A percentile compares a stretch with the other conserved stretches of the same genome.
phyloP scores from a whole-genome alignment of 1,140 invertebrate species.

The Formica selysi region DNA sequence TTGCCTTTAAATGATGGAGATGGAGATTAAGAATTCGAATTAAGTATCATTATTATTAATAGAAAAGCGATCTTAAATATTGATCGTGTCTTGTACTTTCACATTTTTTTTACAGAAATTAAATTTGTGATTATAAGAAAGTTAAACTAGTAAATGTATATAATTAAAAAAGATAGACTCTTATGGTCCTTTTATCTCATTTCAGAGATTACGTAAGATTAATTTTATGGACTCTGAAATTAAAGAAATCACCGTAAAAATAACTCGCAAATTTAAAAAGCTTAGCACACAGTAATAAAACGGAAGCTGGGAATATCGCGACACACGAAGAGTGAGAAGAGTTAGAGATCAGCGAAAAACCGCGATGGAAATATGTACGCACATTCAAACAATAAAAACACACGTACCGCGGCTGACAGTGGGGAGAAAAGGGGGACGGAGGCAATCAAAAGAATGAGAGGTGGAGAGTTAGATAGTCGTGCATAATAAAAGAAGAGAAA shows the following conservation, averaged over 20 bases:
- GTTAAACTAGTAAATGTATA: no score
- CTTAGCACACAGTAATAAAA: neutral
- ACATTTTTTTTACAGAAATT: no score
- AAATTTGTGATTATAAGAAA: no score
- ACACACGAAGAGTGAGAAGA: neutral
- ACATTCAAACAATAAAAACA: slow-evolving; percentile 12
- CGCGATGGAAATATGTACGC: neutral
- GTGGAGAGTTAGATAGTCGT: slow-evolving; percentile 23
- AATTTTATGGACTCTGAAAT: neutral
- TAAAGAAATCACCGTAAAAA: neutral
- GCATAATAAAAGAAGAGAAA: slow-evolving; percentile 10
- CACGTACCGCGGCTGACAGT: neutral
- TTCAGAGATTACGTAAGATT: neutral
- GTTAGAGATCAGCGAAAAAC: neutral
- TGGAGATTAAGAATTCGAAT: neutral
- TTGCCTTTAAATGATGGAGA: neutral
- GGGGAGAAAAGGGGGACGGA: neutral
- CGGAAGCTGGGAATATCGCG: neutral
- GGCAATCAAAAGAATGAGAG: slow-evolving; percentile 42
- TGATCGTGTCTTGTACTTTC: no score
- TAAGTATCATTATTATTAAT: neutral
- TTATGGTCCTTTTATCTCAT: neutral
- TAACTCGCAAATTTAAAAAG: neutral
- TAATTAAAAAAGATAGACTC: neutral
- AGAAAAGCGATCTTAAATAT: neutral